Percentiles rank a stretch among this genome's conserved stretches.
Conservation (phyloP, 2,797 vertebrate species). For the Amblyraja radiata region DNA sequence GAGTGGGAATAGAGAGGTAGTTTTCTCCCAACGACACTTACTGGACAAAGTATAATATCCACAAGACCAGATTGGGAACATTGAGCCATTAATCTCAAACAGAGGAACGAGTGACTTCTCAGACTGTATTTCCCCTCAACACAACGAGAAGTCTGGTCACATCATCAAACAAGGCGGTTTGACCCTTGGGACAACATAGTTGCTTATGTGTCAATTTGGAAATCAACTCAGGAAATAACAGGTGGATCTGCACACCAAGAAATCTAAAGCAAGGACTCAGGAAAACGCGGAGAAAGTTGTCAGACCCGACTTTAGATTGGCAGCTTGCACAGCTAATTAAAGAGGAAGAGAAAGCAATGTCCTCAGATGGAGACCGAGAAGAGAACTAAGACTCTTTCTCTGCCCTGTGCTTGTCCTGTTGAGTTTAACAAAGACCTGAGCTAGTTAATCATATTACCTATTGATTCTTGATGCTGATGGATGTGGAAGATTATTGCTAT, state of each 20-base stretch:
- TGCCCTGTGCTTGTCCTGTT: background rate
- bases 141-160: too few species aligned
- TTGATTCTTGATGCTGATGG: background rate
- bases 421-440: background rate
- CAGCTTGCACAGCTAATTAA: background rate
- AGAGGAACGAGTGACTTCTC: background rate
- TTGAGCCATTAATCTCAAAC: background rate
- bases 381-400: background rate
- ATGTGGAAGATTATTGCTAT: conserved; percentile 2
- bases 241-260: too few species aligned
- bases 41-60: background rate
- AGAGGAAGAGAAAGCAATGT: background rate
- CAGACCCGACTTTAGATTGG: background rate
- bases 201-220: background rate
- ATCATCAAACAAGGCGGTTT: too few species aligned
- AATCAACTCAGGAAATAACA: background rate
- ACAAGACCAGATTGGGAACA: background rate
- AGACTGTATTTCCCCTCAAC: background rate
- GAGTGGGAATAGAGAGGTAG: too few species aligned
- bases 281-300: background rate
- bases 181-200: background rate
- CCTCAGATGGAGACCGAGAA: background rate
- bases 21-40: too few species aligned
- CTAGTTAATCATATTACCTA: background rate
- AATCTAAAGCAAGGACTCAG: background rate